phyloP scores from a whole-genome alignment of 2,113 vertebrate species.

The Erythrocercus mccallii region DNA sequence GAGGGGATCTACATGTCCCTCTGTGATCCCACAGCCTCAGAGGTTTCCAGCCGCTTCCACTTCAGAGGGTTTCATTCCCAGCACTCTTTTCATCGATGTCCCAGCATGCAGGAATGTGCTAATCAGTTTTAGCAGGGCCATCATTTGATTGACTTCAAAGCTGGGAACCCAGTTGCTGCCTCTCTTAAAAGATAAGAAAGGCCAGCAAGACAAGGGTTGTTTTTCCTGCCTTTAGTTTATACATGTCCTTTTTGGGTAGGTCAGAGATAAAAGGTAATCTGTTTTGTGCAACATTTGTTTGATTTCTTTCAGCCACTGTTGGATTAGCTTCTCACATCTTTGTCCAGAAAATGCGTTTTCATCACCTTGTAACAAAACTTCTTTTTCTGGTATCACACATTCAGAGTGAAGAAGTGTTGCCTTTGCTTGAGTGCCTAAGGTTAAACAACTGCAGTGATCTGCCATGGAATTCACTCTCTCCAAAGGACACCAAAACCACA shows the following conservation, averaged over 20 bases:
- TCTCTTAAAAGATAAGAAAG: conserved; percentile 14
- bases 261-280: conserved; percentile 23
- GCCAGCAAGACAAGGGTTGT: not conserved
- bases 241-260: not conserved
- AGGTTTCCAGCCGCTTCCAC: not conserved
- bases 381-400: not conserved
- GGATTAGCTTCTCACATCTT: conserved; percentile 19
- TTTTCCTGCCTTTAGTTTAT: conserved; percentile 17
- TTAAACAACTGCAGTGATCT: not conserved
- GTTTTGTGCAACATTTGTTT: not conserved
- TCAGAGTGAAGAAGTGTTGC: not conserved
- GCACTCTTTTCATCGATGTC: not conserved
- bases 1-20: not conserved
- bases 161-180: not conserved
- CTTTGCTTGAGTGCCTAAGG: not conserved
- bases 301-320: conserved; percentile 5
- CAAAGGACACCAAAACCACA: not conserved
- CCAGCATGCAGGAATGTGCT: not conserved
- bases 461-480: not conserved
- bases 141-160: conserved; percentile 37
- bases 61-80: not conserved
- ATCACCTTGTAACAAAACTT: conserved; percentile 1
- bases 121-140: conserved; percentile 9
- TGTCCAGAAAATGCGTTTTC: conserved; percentile 1
- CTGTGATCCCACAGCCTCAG: not conserved